Conservation (phyloP, 2,113 vertebrate species). For the Anoplopoma fimbria region DNA sequence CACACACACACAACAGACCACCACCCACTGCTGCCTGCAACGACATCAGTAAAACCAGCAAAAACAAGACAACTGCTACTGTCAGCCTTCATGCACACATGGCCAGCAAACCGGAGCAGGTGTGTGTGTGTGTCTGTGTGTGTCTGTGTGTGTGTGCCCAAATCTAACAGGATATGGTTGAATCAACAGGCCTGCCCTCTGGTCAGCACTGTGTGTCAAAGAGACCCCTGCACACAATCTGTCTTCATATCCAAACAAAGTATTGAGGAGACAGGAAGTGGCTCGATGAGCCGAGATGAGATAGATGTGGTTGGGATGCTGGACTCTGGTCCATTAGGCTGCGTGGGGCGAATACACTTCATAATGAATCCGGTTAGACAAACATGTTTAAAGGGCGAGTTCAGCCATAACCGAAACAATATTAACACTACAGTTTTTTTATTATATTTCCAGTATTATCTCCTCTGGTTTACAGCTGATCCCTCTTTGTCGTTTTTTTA, state of each 20-base stretch:
- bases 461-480: not conserved
- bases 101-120: conserved; percentile 57
- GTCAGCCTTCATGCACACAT: conserved; percentile 50
- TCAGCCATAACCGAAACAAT: not conserved
- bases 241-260: conserved; percentile 48
- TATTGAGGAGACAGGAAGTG: conserved; percentile 55
- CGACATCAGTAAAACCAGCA: conserved; percentile 51
- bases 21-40: conserved; percentile 59
- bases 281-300: conserved; percentile 17
- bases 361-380: not conserved
- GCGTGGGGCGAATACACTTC: not conserved
- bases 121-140: conserved; percentile 47
- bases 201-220: conserved; percentile 39
- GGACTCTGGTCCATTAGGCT: conserved; percentile 11
- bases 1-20: conserved; percentile 39
- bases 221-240: conserved; percentile 6
- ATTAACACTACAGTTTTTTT: not conserved
- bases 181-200: conserved; percentile 51
- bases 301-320: conserved; percentile 18
- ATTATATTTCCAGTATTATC: not conserved
- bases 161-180: conserved; percentile 44
- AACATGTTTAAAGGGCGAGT: not conserved
- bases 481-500: too few species aligned
- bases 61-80: conserved; percentile 70
- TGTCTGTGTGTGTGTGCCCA: not conserved